Percentiles rank a stretch among this genome's conserved stretches.
These are phyloP conservation scores for Semnornis frantzii DNA, from an alignment of 2,113 vertebrate species.

Conservation along the genomic window DNA sequence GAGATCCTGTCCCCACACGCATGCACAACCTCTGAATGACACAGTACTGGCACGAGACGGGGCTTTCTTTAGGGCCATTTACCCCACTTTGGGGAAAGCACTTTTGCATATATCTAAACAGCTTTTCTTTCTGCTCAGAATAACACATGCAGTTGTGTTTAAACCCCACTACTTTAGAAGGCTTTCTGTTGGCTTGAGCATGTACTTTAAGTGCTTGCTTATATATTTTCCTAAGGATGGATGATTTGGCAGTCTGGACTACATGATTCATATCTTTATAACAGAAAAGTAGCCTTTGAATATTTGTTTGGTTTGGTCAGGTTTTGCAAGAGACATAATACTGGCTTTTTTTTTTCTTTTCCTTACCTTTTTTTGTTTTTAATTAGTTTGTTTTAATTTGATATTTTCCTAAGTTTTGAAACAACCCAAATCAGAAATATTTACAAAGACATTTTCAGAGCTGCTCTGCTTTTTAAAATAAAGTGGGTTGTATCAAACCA, in stretches of 20 bases:
- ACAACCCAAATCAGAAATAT: neutral
- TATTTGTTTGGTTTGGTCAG: neutral
- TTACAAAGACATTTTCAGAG: neutral
- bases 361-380: too few relatives aligned
- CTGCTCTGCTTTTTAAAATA: neutral
- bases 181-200: neutral
- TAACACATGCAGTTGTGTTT: neutral
- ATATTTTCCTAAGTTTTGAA: neutral
- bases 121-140: neutral
- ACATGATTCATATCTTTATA: neutral
- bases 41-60: neutral
- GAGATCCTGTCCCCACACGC: neutral
- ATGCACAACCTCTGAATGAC: neutral
- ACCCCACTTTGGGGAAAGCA: rapidly evolving
- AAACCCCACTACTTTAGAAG: neutral
- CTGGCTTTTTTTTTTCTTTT: neutral
- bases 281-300: neutral
- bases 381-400: too few relatives aligned
- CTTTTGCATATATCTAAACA: neutral
- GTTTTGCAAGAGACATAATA: neutral
- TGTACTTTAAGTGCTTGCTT: neutral
- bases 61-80: neutral
- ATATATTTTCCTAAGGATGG: neutral
- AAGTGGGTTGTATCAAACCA: neutral
- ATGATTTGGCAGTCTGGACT: neutral